A percentile compares a stretch with the other conserved stretches of the same genome.
Evolutionary conservation across 2,113 vertebrate genomes (phyloP).

Genomic region (Oryzias melastigma): DNA sequence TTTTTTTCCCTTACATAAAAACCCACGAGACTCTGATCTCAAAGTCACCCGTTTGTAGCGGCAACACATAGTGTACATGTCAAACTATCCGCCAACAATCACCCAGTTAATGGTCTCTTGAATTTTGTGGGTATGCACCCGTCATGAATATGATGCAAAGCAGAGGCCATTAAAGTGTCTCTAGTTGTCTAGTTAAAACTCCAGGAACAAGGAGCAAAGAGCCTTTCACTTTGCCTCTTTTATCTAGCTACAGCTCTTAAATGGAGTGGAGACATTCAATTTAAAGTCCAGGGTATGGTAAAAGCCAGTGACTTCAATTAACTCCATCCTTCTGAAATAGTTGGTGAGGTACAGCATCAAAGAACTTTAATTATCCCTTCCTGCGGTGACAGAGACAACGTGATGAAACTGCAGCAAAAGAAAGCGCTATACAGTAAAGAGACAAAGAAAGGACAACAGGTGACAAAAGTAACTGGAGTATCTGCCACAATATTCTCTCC

Average conservation of each 20-base stretch:
- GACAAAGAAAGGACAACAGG: background rate
- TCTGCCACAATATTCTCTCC: slow-evolving; percentile 23
- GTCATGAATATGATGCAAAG: slow-evolving; percentile 42
- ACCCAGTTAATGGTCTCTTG: slow-evolving; percentile 25
- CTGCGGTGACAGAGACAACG: slow-evolving; percentile 28
- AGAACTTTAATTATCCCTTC: slow-evolving; percentile 59
- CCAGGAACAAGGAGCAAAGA: slow-evolving; percentile 46
- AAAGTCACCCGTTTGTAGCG: slow-evolving; percentile 21
- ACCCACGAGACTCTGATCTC: slow-evolving; percentile 14
- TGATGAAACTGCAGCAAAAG: slow-evolving; percentile 24
- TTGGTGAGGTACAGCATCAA: slow-evolving; percentile 46
- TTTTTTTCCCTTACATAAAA: background rate
- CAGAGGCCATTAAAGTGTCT: slow-evolving; percentile 48
- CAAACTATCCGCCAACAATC: slow-evolving; percentile 7
- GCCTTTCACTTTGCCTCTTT: slow-evolving; percentile 52
- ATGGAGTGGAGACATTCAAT: slow-evolving; percentile 66
- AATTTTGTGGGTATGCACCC: slow-evolving; percentile 33
- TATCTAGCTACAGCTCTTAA: slow-evolving; percentile 55
- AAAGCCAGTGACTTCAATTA: slow-evolving; percentile 63
- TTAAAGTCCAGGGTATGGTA: slow-evolving; percentile 58
- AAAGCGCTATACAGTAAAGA: slow-evolving; percentile 9
- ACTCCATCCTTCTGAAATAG: slow-evolving; percentile 51
- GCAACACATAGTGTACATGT: slow-evolving; percentile 6
- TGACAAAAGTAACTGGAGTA: slow-evolving; percentile 31
- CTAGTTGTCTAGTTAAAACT: slow-evolving; percentile 47